These are phyloP conservation scores for Thalassoma bifasciatum DNA, from an alignment of 2,113 vertebrate genomes.

Conservation along the genomic window DNA sequence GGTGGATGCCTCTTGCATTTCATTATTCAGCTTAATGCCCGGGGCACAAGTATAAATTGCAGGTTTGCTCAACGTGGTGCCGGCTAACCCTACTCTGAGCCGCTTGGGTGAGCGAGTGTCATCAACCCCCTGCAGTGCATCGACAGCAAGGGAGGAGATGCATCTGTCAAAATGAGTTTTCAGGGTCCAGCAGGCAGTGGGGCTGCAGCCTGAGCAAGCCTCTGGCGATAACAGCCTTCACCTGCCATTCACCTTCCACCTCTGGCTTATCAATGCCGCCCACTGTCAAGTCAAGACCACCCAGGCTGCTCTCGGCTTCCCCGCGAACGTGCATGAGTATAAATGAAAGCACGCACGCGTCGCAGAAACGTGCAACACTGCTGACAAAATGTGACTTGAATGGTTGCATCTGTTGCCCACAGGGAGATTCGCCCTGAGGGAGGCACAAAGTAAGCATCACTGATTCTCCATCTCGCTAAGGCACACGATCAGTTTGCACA, in stretches of 20 bases:
- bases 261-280: constrained; percentile 67
- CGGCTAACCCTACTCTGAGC: constrained; percentile 53
- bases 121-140: constrained; percentile 63
- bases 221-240: constrained; percentile 66
- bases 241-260: constrained; percentile 71
- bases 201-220: constrained; percentile 57
- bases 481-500: constrained; percentile 46
- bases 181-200: constrained; percentile 77
- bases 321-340: constrained; percentile 2
- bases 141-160: constrained; percentile 64
- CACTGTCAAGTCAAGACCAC: constrained; percentile 39
- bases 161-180: constrained; percentile 81
- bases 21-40: constrained; percentile 69
- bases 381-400: constrained; percentile 16
- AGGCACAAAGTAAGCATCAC: constrained; percentile 12
- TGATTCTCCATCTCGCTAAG: constrained; percentile 9
- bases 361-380: background rate
- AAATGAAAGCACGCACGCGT: background rate
- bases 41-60: constrained; percentile 70
- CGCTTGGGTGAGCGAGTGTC: constrained; percentile 49
- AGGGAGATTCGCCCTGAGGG: constrained; percentile 11
- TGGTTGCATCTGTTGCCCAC: constrained; percentile 36
- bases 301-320: constrained; percentile 36
- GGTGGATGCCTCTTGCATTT: constrained; percentile 52
- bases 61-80: constrained; percentile 72